Conservation (phyloP, 2,797 vertebrate species). For the Semaprochilodus insignis region DNA sequence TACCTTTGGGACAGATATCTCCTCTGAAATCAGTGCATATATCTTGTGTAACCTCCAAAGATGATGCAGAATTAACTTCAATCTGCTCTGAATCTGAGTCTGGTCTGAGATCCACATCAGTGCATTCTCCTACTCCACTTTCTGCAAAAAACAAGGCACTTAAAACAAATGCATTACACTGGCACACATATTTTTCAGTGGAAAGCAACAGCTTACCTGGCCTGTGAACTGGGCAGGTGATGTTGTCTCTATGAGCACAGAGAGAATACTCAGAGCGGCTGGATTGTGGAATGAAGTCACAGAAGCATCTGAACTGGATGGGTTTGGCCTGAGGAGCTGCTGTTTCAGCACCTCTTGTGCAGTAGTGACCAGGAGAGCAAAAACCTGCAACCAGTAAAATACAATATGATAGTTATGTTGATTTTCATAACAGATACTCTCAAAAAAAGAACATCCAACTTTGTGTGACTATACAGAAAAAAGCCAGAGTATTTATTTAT, state of each 20-base stretch:
- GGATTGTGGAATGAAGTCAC: constrained; percentile 65
- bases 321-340: constrained; percentile 73
- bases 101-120: constrained; percentile 49
- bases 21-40: constrained; percentile 76
- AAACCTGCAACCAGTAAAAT: constrained; percentile 66
- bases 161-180: constrained; percentile 33
- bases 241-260: constrained; percentile 66
- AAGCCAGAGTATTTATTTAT: neutral
- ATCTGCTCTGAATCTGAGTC: constrained; percentile 57
- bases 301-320: constrained; percentile 74
- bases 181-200: neutral
- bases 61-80: constrained; percentile 52
- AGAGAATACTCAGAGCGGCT: constrained; percentile 54
- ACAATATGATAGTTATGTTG: neutral
- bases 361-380: constrained; percentile 86
- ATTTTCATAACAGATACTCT: neutral
- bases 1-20: constrained; percentile 79
- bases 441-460: neutral
- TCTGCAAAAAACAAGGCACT: constrained; percentile 53
- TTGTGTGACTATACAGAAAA: neutral
- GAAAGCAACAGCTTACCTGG: constrained; percentile 43
- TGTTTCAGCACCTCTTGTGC: constrained; percentile 71
- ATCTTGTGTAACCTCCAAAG: constrained; percentile 60
- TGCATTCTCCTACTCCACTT: constrained; percentile 51
- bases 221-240: constrained; percentile 60